Base-by-base conservation (phyloP, 2,797 vertebrate species). In the Hoplostethus mediterraneus region DNA sequence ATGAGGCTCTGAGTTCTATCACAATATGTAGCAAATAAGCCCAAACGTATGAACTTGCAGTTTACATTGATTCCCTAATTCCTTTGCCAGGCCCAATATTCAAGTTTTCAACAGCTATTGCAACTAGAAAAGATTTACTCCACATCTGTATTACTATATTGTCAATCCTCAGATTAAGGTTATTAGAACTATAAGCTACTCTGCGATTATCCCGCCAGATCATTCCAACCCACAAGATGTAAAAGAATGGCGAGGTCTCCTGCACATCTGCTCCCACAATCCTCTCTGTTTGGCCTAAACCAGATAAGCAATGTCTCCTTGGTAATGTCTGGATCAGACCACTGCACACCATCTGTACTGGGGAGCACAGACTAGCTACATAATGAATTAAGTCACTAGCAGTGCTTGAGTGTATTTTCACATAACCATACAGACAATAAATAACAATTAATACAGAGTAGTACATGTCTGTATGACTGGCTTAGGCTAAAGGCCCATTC, bases 81-180 rank as follows among this genome's bases (percentile, higher is more conserved):
- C 47, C 53, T 47, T 71, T 65, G 47, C 63, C 28, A 71, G 56
- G 49, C n/a, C 53, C 73, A 62, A 73, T 62, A 64, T 59, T 75
- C 48, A 57, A 73, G 53, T 59, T 38, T 77, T 77, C 59, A 73
- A 80, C 57, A 64, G 77, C 73, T 53, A 57, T 73, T 68, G 57
- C 73, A 60, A 73, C 13, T 58, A 56, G 67, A 63, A 60, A 61
- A 44, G 72, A 87, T 87, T 86, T 77, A 85, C 67, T 89, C 62
- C 73, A 80, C 82, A 90, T 89, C 82, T 90, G 82, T 88, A 91
- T 87, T 89, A 70, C 80, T 79, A 89, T 90, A 91, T 85, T 47
- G 77, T 87, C 83, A 89, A 87, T 86, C 87, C 90, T 74, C 21
- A 93, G 94, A 94, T 95, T 94, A 94, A 90, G 81, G 83, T 94